These are phyloP conservation scores for Montipora capricornis DNA, from an alignment of 64 coral and sea anemone species.

Conservation along the genomic window DNA sequence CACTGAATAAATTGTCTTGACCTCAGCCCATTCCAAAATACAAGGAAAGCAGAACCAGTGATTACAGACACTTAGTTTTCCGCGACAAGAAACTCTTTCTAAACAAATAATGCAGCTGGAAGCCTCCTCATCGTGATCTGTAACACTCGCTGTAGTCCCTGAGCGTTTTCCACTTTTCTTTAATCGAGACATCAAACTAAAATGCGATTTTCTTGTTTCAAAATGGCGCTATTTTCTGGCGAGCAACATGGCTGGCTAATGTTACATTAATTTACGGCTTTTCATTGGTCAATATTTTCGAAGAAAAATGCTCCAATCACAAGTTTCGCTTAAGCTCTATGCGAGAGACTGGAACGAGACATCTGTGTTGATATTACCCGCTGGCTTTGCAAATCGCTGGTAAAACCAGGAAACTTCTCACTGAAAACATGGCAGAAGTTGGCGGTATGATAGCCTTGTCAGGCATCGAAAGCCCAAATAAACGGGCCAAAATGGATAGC, in stretches of 20 bases:
- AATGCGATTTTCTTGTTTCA: slow-evolving; percentile 53
- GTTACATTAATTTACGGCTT: slow-evolving; percentile 8
- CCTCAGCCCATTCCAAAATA: slow-evolving; percentile 98
- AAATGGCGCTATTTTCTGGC: slow-evolving; percentile 56
- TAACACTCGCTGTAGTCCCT: slow-evolving; percentile 17
- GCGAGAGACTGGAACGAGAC: slow-evolving; percentile 90
- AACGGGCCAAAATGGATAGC: slow-evolving; percentile 98
- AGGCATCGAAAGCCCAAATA: slow-evolving; percentile 95
- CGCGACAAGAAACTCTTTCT: slow-evolving; percentile 89
- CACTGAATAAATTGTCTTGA: slow-evolving; percentile 17
- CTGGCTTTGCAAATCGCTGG: slow-evolving; percentile 86
- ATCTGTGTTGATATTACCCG: slow-evolving; percentile 97
- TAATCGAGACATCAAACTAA: slow-evolving; percentile 24
- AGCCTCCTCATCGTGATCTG: slow-evolving; percentile 29
- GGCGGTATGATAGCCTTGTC: slow-evolving; percentile 84
- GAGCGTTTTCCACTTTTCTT: neutral
- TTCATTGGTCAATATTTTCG: slow-evolving; percentile 71
- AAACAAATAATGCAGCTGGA: slow-evolving; percentile 94
- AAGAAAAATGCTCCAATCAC: slow-evolving; percentile 66
- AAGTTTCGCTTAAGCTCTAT: neutral
- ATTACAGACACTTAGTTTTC: slow-evolving; percentile 93
- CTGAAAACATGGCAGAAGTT: slow-evolving; percentile 98
- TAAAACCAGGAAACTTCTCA: slow-evolving; percentile 89
- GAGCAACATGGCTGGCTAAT: slow-evolving; percentile 89
- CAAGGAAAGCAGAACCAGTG: slow-evolving; percentile 99